phyloP scores from a whole-genome alignment of 2,113 vertebrate genomes.

The Mesoclemmys tuberculata region DNA sequence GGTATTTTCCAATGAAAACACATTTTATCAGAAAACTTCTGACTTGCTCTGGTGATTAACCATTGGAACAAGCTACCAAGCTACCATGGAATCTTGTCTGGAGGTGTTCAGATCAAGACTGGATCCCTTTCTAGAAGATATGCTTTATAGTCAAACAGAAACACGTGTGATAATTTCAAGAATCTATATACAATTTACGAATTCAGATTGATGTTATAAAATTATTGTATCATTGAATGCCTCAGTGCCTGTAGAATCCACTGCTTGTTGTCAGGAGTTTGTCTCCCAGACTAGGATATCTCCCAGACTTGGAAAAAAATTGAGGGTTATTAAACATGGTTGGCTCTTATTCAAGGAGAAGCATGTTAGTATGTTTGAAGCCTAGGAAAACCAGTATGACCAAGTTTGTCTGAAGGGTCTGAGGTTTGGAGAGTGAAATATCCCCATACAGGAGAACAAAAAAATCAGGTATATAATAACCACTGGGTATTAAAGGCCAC shows the following conservation, averaged over 20 bases:
- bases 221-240: neutral
- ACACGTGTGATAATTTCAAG: too few species aligned
- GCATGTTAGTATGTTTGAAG: neutral
- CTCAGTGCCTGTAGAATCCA: neutral
- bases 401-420: neutral
- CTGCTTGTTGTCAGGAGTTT: neutral
- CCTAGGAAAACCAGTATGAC: neutral
- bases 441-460: neutral
- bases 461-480: too few species aligned
- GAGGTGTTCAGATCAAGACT: neutral
- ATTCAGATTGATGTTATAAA: neutral
- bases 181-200: neutral
- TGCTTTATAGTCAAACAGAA: neutral
- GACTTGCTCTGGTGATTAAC: neutral
- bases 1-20: accelerated
- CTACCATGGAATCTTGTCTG: neutral
- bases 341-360: neutral
- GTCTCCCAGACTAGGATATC: too few species aligned
- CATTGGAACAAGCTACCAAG: neutral
- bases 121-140: neutral
- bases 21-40: neutral
- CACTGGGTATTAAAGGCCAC: neutral
- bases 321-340: neutral
- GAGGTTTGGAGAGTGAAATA: neutral
- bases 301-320: neutral